phyloP scores from a whole-genome alignment of 2,113 vertebrate species.

The Catharus minimus region DNA sequence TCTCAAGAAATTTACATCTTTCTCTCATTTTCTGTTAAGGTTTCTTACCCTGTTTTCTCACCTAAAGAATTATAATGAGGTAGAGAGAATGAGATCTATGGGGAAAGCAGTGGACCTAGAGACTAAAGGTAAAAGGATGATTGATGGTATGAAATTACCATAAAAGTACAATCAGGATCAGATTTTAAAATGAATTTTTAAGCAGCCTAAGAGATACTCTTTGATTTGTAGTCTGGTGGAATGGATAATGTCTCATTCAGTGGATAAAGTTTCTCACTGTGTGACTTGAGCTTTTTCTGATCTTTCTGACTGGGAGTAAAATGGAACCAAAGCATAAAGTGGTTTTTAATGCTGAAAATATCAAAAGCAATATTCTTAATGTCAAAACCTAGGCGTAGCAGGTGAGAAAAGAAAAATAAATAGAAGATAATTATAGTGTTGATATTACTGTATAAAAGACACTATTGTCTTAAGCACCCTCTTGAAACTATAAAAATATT shows the following conservation, averaged over 20 bases:
- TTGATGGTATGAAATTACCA: constrained; percentile 98
- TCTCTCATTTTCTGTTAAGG: constrained; percentile 88
- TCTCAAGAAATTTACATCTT: constrained; percentile 94
- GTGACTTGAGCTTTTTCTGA: constrained; percentile 85
- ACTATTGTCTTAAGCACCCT: neutral
- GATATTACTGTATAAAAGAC: constrained; percentile 42
- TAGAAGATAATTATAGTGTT: constrained; percentile 56
- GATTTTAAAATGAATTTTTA: constrained; percentile 99
- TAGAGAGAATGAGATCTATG: constrained; percentile 88
- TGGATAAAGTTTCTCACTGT: constrained; percentile 93
- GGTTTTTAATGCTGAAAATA: constrained; percentile 80
- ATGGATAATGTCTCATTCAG: constrained; percentile 96
- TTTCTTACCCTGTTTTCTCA: constrained; percentile 86
- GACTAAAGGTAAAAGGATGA: constrained; percentile 95
- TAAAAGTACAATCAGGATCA: constrained; percentile 99
- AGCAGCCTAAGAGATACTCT: constrained; percentile 98
- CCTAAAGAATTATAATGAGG: constrained; percentile 99
- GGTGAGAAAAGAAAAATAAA: constrained; percentile 78
- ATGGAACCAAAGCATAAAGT: constrained; percentile 80
- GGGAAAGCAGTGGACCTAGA: constrained; percentile 93
- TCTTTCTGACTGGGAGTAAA: constrained; percentile 86
- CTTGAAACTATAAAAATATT: neutral
- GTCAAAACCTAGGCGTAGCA: constrained; percentile 72
- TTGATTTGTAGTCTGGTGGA: constrained; percentile 98
- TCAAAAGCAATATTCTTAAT: constrained; percentile 81